phyloP scores from a whole-genome alignment of 2,888 invertebrate species.

The Neoscelio sp. region DNA sequence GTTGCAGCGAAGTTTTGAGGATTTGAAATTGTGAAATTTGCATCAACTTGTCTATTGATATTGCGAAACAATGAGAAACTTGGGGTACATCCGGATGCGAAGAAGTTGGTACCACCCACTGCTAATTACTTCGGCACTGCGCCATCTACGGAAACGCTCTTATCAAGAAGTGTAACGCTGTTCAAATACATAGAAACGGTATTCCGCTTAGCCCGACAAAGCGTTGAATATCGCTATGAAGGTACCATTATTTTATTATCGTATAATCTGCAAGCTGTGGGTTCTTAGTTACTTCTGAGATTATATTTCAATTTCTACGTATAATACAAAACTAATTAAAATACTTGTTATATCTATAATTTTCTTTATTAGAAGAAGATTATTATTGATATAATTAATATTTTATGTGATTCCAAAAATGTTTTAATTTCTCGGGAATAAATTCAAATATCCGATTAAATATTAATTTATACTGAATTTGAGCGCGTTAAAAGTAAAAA shows the following conservation, averaged over 20 bases:
- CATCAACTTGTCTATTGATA: conserved; percentile 54
- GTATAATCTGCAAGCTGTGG: conserved; percentile 14
- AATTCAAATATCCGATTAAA: no score
- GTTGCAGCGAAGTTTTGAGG: conserved; percentile 33
- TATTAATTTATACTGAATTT: no score
- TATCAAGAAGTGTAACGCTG: conserved; percentile 75
- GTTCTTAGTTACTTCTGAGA: conserved; percentile 19
- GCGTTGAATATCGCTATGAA: conserved; percentile 67
- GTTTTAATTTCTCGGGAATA: no score
- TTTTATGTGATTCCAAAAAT: no score
- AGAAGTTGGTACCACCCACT: conserved; percentile 73
- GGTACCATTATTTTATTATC: conserved; percentile 31
- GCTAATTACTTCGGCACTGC: conserved; percentile 77
- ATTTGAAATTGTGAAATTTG: conserved; percentile 53
- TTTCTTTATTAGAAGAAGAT: no score
- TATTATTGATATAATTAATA: no score
- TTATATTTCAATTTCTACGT: not conserved
- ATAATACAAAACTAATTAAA: not conserved
- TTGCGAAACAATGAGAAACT: conserved; percentile 59
- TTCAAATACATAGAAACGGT: conserved; percentile 19
- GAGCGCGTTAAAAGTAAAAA: no score
- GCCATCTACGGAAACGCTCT: conserved; percentile 72
- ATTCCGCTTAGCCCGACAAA: conserved; percentile 2
- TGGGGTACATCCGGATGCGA: conserved; percentile 26
- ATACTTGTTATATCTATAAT: not conserved